Percentiles rank a stretch among this genome's conserved stretches.
These are phyloP conservation scores for Halcyon leucocephala DNA, from an alignment of 2,797 vertebrate genomes.

Conservation along the genomic window DNA sequence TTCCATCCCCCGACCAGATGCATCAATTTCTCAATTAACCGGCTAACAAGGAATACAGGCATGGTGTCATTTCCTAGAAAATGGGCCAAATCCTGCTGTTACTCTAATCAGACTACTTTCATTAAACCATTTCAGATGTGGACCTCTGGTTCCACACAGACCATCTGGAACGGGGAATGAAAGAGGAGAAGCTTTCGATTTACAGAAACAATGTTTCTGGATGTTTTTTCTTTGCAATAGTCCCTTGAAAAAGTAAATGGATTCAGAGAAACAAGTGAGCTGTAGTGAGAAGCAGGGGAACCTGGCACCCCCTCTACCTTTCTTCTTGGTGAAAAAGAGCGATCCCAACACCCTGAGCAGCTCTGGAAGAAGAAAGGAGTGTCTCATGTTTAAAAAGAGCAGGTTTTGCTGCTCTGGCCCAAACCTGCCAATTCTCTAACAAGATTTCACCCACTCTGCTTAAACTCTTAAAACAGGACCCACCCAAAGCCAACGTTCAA, in stretches of 20 bases:
- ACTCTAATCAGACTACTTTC: not conserved
- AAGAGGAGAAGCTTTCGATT: not conserved
- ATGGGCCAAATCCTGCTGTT: slow-evolving; percentile 7
- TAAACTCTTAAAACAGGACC: not conserved
- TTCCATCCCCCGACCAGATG: not conserved
- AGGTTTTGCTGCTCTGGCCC: not conserved
- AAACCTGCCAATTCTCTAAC: not conserved
- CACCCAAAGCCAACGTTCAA: not conserved
- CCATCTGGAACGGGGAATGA: not conserved
- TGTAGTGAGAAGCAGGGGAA: not conserved
- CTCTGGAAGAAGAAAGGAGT: not conserved
- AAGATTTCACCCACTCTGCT: not conserved
- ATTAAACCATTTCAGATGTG: not conserved
- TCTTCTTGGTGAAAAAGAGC: not conserved
- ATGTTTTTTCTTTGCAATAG: not conserved
- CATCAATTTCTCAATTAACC: slow-evolving; percentile 10
- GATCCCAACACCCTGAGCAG: not conserved
- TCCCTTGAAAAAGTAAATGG: not conserved
- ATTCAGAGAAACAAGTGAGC: not conserved
- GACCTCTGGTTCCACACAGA: not conserved
- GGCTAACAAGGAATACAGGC: not conserved
- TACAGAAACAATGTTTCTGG: not conserved
- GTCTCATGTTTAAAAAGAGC: not conserved
- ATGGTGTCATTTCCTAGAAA: slow-evolving; percentile 27
- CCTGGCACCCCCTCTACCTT: not conserved